Conservation (phyloP, 1,140 invertebrate genomes). For the Nebria ingens region DNA sequence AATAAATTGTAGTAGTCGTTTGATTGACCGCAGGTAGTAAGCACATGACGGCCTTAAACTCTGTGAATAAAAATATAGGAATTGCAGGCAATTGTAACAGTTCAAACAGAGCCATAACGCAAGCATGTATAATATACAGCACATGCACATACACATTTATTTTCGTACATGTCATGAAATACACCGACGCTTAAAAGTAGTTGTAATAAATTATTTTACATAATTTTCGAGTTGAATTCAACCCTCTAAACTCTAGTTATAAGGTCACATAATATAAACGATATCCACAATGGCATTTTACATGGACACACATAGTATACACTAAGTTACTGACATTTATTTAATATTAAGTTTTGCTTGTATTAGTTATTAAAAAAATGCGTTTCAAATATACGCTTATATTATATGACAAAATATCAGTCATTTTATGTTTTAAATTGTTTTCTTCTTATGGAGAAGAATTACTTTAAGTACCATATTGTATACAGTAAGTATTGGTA, state of each 20-base stretch:
- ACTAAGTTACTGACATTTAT: background rate
- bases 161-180: constrained; percentile 31
- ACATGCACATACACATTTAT: constrained; percentile 37
- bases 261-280: constrained; percentile 5
- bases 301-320: background rate
- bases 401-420: constrained; percentile 9
- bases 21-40: constrained; percentile 1
- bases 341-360: background rate
- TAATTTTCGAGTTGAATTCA: background rate
- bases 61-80: background rate
- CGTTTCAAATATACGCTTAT: background rate
- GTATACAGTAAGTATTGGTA: constrained; percentile 1
- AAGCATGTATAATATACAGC: constrained; percentile 24
- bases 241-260: background rate
- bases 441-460: background rate
- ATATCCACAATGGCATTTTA: background rate
- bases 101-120: constrained; percentile 8
- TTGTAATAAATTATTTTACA: constrained; percentile 9
- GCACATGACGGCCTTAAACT: background rate
- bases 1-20: background rate
- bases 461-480: constrained; percentile 7
- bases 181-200: constrained; percentile 17
- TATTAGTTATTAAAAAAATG: background rate
- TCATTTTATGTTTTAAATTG: background rate
- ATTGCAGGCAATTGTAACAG: constrained; percentile 9